Base-by-base conservation (phyloP, 2,797 vertebrate genomes). In the Fringilla coelebs region DNA sequence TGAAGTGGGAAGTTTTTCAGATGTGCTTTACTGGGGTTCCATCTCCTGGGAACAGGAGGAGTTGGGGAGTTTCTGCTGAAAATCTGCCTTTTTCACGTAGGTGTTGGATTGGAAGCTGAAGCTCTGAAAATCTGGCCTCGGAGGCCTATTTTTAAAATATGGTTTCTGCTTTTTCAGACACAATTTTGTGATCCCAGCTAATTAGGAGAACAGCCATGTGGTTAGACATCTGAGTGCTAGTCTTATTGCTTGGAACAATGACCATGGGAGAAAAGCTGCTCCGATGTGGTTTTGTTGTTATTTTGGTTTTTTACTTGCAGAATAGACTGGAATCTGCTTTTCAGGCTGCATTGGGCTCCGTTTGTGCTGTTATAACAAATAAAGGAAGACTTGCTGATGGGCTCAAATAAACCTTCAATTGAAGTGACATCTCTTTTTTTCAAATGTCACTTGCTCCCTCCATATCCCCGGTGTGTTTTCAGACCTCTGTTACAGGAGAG, bases 141-240 rank as follows among this genome's bases (percentile, higher is more conserved):
- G 46, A 95, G 85, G 85, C 88, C 85, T 96, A 95, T 96, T 96
- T 96, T 96, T 96, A 90, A 96, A 97, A 76, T 93, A 92, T 17
- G 77, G 88, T 95, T 95, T 95, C 91, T 96, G 83, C 82, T 94
- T 96, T 95, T 97, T 95, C 95, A 96, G 94, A 85, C 46, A 68
- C 84, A 94, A 54, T 93, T 94, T 94, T 96, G 95, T 94, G 96
- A 94, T 93, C 89, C 88, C 83, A 94, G 88, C 94, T 96, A 96
- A 97, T 97, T 96, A 97, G 80, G 77, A 96, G 89, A 94, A 96
- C 95, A 96, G 95, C 95, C 96, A 95, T 96, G 96, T 95, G 96
- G 96, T 96, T 96, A 96, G 96, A 97, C 94, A 97, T 95, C 96
- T 96, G 96, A 96, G 95, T 97, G 94, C 93, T 96, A 95, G 96